Evolutionary conservation across 2,113 vertebrate genomes (phyloP), one percentile per base, ranked within the genome.

Genomic region (Lophotis ruficrista): DNA sequence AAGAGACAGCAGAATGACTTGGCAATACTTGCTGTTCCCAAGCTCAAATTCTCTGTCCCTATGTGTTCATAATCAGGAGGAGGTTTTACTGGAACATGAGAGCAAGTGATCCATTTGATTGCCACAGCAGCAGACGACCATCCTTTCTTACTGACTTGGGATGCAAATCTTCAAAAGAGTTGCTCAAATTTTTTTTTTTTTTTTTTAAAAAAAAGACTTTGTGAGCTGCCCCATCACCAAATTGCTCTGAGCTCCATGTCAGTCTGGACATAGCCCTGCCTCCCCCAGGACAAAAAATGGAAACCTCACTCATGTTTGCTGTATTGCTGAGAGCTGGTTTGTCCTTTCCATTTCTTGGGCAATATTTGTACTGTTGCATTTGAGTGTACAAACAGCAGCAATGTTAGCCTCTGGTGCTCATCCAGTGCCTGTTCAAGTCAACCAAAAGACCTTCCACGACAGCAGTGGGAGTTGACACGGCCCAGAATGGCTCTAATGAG

Each of bases 241-340:
- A 64, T 65, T 3, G 2, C 23, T 60, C 6, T 0, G 2, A 86
- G 35, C 14, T n/a, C 12, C 22, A 47, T 7, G 1, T 21, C 81
- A 82, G 35, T 53, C 33, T 38, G 58, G 64, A 28, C 47, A 19
- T 48, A 76, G 23, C 27, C 21, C 43, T 64, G 50, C 37, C 25
- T 41, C 10, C 30, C 4, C 15, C 47, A 25, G 48, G 23, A 51
- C 9, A 61, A 9, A 33, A 38, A 7, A 15, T 7, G 25, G 56
- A 22, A 21, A 69, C 16, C 53, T 8, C 6, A 3, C 22, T 51
- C 38, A n/a, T 12, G 6, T 21, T 51, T 3, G 2, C 41, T 33
- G 21, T 33, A 3, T 19, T 77, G 38, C 33, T 56, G 28, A 25
- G 64, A 17, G 62, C 2, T 1, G 27, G 21, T 66, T 85, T 76